Evolutionary conservation across 2,888 invertebrate species (phyloP).

Genomic region (Drosophila koepferae): DNA sequence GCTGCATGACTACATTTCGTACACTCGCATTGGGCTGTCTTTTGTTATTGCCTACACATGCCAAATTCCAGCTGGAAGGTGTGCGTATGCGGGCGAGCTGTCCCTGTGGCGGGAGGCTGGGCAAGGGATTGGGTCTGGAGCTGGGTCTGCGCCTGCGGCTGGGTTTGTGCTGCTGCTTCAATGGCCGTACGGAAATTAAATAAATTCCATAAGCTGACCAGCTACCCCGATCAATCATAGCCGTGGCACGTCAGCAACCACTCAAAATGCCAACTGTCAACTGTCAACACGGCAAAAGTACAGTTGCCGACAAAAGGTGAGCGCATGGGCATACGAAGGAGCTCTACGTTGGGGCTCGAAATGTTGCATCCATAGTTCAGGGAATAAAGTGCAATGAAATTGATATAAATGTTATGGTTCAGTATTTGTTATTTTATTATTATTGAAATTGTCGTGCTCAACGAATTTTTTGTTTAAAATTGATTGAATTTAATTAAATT

Average conservation of each 20-base stretch:
- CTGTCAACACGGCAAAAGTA: conserved; percentile 56
- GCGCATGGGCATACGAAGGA: conserved; percentile 7
- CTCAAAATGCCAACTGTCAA: conserved; percentile 67
- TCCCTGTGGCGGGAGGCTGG: not conserved
- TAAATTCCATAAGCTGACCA: conserved; percentile 65
- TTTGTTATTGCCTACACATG: conserved; percentile 5
- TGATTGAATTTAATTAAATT: not conserved
- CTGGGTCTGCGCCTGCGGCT: conserved; percentile 1
- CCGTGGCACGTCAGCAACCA: conserved; percentile 53
- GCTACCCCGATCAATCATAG: conserved; percentile 50
- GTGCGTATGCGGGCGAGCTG: conserved; percentile 14
- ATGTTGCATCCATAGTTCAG: not conserved
- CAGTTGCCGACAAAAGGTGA: conserved; percentile 44
- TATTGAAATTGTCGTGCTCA: too few species aligned
- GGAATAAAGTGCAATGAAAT: not conserved
- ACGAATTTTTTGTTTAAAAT: too few species aligned
- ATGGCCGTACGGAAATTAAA: conserved; percentile 70
- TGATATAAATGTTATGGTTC: not conserved
- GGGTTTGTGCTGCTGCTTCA: conserved; percentile 37
- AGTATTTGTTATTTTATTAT: not conserved
- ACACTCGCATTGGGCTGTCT: conserved; percentile 16
- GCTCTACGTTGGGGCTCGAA: not conserved
- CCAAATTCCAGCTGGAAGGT: conserved; percentile 5
- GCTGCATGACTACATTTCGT: conserved; percentile 41
- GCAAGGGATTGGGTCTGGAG: not conserved